Evolutionary conservation across 2,797 vertebrate genomes (phyloP).

Genomic region (Sebastes melanostomus): DNA sequence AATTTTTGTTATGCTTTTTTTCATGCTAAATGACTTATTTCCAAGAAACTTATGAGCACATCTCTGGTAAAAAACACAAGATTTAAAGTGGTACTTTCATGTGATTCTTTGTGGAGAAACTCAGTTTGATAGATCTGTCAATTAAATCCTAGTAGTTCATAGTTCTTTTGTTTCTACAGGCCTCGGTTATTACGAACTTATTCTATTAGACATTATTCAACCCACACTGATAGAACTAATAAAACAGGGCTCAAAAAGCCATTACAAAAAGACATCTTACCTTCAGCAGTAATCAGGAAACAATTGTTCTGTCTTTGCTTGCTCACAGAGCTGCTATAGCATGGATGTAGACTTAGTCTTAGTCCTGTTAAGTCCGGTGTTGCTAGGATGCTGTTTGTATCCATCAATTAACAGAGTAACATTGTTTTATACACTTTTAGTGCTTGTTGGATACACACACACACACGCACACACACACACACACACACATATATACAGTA

Average conservation of each 20-base stretch:
- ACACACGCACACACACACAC: too few relatives aligned
- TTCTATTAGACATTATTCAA: background rate
- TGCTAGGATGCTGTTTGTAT: background rate
- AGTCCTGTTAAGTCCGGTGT: background rate
- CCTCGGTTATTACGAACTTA: accelerated
- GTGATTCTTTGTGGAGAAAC: too few relatives aligned
- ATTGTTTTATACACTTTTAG: background rate
- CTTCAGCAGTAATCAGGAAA: too few relatives aligned
- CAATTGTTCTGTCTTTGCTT: background rate
- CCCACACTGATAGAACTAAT: background rate
- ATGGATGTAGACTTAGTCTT: background rate
- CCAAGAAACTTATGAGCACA: too few relatives aligned
- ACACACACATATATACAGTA: too few relatives aligned
- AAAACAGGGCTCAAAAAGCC: background rate
- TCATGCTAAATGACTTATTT: too few relatives aligned
- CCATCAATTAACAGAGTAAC: background rate
- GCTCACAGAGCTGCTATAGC: background rate
- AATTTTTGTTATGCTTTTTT: too few relatives aligned
- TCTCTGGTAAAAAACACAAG: too few relatives aligned
- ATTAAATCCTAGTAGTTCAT: too few relatives aligned
- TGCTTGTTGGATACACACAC: background rate
- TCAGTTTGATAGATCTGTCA: too few relatives aligned
- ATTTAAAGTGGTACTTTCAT: too few relatives aligned
- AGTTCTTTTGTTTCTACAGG: too few relatives aligned
- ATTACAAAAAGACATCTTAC: background rate